Evolutionary conservation across 2,113 vertebrate species (phyloP).

Genomic region (Oreamnos americanus): DNA sequence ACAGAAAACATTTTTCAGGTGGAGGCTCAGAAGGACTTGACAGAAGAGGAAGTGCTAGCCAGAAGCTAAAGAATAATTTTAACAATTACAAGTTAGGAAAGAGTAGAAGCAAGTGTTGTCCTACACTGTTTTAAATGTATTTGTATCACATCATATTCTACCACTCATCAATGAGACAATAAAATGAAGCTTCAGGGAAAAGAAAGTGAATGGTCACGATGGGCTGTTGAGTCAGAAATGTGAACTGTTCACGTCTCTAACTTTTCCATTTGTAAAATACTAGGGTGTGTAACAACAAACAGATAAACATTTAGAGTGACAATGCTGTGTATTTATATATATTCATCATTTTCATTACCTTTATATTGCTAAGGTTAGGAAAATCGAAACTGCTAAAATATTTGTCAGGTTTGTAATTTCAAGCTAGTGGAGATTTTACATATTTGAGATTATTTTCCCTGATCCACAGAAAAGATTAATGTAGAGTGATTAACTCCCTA

Average conservation of each 20-base stretch:
- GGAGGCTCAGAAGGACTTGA: not conserved
- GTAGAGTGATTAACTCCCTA: slow-evolving; percentile 7
- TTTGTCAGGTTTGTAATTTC: slow-evolving; percentile 12
- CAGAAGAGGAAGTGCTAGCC: not conserved
- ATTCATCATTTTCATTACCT: slow-evolving; percentile 26
- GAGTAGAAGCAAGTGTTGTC: not conserved
- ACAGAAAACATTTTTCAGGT: slow-evolving; percentile 11
- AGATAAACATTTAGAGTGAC: not conserved
- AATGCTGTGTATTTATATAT: not conserved
- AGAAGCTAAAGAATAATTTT: not conserved
- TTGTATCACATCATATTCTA: not conserved
- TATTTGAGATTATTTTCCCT: not conserved
- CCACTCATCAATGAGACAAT: not conserved
- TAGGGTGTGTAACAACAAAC: not conserved
- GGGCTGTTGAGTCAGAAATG: not conserved
- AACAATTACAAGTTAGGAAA: slow-evolving; percentile 17
- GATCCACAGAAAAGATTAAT: not conserved
- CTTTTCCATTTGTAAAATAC: not conserved
- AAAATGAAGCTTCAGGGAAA: not conserved
- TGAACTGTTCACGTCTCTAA: not conserved
- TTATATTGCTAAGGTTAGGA: not conserved
- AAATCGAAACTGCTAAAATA: slow-evolving; percentile 43
- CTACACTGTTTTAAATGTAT: not conserved
- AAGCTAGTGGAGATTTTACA: not conserved
- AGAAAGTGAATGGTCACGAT: not conserved